Evolutionary conservation across 2,888 invertebrate species (phyloP), one percentile per base, ranked within the genome.

Genomic region (Drosophila multiciliata): DNA sequence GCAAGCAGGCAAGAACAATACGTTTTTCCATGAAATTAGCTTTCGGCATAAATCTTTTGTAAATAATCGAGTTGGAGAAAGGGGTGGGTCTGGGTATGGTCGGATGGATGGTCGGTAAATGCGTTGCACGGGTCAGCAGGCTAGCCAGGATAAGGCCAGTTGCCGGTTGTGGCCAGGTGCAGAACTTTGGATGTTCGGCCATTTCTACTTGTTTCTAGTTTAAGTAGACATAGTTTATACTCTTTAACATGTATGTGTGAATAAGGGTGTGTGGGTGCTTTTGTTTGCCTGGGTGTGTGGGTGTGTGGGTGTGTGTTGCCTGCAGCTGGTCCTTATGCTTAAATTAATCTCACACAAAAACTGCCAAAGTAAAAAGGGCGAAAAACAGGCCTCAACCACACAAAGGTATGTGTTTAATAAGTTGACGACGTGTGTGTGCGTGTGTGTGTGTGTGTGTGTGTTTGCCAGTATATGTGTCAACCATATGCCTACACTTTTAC

Each of bases 11-110:
- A 62, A 75, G 73, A 73, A 89, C 89, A 90, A 87, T 89, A 90
- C 68, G 88, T 79, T 87, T 89, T 89, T 87, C 88, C 90, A 87
- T 90, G 79, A 89, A 90, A 87, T 87, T 87, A 90, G 87, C 90
- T 90, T 87, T 77, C 69, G 88, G 82, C 90, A 87, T 87, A 87
- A 87, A 87, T 87, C 87, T 90, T 82, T 82, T 67, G 83, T 82
- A 83, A 83, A 88, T 86, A 88, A 81, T 70, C 76, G 61, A 74
- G 68, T 57, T 55, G 50, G 52, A 12, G 32, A 52, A 32, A 33
- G 52, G 32, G 32, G 52, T n/a, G 32, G 15, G 23, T 20, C 35
- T 42, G 42, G 40, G 62, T 42, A 42, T 45, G 29, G 65, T 32
- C 32, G 32, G 32, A 15, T 48, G 50, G 42, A 63, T n/a, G 65